Base-by-base conservation (phyloP, 2,113 vertebrate genomes). In the Macquaria ambigua region DNA sequence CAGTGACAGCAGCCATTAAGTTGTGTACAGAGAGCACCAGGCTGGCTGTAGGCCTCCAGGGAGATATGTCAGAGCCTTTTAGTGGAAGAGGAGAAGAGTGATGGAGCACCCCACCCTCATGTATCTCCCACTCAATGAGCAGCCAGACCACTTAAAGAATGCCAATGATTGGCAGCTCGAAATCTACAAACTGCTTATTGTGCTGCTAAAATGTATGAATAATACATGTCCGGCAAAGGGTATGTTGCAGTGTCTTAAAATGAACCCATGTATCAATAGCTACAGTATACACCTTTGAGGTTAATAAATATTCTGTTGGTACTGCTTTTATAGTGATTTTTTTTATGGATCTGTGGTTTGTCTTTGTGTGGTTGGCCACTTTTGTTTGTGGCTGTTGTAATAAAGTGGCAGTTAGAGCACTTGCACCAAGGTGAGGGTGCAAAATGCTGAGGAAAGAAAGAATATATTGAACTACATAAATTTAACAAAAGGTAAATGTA, bases 41-140 rank as follows among this genome's bases (percentile, higher is more conserved):
- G 79, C 91, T 89, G 91, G 83, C 87, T 90, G 87, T 68, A 77
- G 89, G 89, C 83, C 93, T 85, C 91, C 76, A 48, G 93, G 93
- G 94, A 94, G 89, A 90, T 82, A 81, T 94, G 90, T 93, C 93
- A 92, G 78, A 89, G 83, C 93, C 92, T 94, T 93, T 94, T 94
- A 93, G 93, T 79, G 86, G 93, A 93, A 90, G 83, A 93, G 86
- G 89, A 92, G 84, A 84, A 72, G 89, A 90, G 89, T 93, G 93
- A 94, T 93, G 74, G 84, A 93, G 82, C 77, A 90, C 85, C 83
- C 89, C 90, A 87, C 89, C 92, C 89, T 88, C 85, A 73, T 89
- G 87, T 81, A 84, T 90, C 88, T 90, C 92, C 84, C 83, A 87
- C 84, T 93, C 90, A 81, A 77, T 89, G 87, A 89, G 90, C 78